Percentiles rank a stretch among this genome's conserved stretches.
phyloP scores from a whole-genome alignment of 2,113 vertebrate species.

The Alces alces region DNA sequence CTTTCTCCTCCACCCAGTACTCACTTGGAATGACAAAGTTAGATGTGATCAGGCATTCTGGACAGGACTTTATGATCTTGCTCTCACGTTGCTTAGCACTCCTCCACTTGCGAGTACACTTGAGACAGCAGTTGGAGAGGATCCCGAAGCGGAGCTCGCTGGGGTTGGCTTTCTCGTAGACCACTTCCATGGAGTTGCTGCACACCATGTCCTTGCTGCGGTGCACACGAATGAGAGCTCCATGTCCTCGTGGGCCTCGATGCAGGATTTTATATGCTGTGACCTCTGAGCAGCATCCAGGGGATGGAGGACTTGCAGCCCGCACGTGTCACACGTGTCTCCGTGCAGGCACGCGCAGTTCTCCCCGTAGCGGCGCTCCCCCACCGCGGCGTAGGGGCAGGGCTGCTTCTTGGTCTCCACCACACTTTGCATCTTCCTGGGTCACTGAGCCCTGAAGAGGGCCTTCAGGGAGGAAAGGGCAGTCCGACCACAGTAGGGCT shows the following conservation, averaged over 20 bases:
- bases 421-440: neutral
- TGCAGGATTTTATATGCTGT: neutral
- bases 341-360: neutral
- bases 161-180: neutral
- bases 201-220: neutral
- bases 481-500: neutral
- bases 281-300: neutral
- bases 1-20: neutral
- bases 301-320: neutral
- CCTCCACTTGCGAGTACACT: neutral
- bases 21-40: neutral
- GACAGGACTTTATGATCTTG: neutral
- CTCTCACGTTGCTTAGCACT: neutral
- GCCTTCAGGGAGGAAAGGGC: neutral
- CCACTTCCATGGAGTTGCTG: neutral
- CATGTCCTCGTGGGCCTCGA: neutral
- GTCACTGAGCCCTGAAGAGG: neutral
- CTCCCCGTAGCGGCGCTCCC: neutral
- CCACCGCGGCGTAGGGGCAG: fast-evolving
- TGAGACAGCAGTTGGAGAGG: neutral
- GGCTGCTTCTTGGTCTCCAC: neutral
- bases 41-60: neutral
- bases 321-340: neutral
- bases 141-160: fast-evolving
- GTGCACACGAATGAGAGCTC: neutral